Evolutionary conservation across 2,888 invertebrate species (phyloP), one percentile per base, ranked within the genome.

Genomic region (Stramonita haemastoma): DNA sequence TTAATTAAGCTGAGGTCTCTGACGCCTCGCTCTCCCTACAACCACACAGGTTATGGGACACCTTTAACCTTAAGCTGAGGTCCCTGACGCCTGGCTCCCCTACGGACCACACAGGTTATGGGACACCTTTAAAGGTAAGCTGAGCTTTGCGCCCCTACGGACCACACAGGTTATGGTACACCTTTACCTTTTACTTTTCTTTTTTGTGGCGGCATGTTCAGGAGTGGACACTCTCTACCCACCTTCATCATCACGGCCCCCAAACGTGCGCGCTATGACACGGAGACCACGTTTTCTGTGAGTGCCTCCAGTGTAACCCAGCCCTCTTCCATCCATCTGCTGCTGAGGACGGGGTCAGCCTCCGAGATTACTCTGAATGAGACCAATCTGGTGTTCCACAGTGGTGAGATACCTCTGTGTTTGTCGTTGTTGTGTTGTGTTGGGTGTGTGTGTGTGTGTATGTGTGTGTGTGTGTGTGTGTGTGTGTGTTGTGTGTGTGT

Each of bases 191-290:
- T 29, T 29, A 4, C 29, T 29, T 73, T n/a, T 15, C 36, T 81
- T 13, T 11, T 79, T 5, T 79, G 36, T 19, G 1, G 19, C 36
- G 34, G 19, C 11, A 19, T 22, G 57, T 11, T 0, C 60, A 60
- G 60, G 22, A 15, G 17, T 34, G 81, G 87, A 6, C 0, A 26
- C 11, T 46, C 87, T 60, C 70, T 85, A 1, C 84, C 88, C 60
- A 89, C 87, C 34, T 90, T 90, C 34, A 77, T 90, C 34, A 34
- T 91, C 32, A 88, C 91, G 17, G 57, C 89, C 13, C 91, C 91
- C 0, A 87, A 56, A 83, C 70, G 87, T 22, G 86, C 89, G 8
- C 85, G 66, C 36, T 91, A 90, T 32, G 90, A 90, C 87, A 36
- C 85, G 0, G 60, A 70, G 11, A 29, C 83, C 15, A 70, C 60